Conservation (phyloP, 2,113 vertebrate genomes). For the Phrynosoma platyrhinos region DNA sequence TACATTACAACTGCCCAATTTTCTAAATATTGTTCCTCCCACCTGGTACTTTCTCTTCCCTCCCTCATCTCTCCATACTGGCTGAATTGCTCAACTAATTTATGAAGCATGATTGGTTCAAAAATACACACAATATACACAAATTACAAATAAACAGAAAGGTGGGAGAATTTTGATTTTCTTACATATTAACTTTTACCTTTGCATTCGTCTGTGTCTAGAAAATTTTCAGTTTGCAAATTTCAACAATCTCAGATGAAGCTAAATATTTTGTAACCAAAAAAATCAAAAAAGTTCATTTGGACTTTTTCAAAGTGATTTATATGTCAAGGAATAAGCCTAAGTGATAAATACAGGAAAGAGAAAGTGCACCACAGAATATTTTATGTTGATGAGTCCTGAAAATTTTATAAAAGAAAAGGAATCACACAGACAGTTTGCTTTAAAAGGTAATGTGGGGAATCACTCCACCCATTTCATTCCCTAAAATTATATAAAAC, state of each 20-base stretch:
- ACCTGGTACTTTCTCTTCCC: not conserved
- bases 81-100: slow-evolving; percentile 40
- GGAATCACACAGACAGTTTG: slow-evolving; percentile 77
- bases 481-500: slow-evolving; percentile 73
- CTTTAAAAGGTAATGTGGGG: slow-evolving; percentile 71
- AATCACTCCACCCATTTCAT: slow-evolving; percentile 73
- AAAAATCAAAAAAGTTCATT: slow-evolving; percentile 67
- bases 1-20: slow-evolving; percentile 30
- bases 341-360: slow-evolving; percentile 78
- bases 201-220: slow-evolving; percentile 53
- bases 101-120: slow-evolving; percentile 29
- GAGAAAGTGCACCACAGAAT: slow-evolving; percentile 79
- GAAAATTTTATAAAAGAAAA: slow-evolving; percentile 78
- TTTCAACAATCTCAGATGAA: slow-evolving; percentile 67
- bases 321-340: slow-evolving; percentile 68
- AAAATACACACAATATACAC: slow-evolving; percentile 38
- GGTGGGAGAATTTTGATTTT: slow-evolving; percentile 45
- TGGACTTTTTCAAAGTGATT: slow-evolving; percentile 74
- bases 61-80: slow-evolving; percentile 5
- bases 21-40: slow-evolving; percentile 6
- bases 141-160: slow-evolving; percentile 51
- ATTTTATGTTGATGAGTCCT: slow-evolving; percentile 84
- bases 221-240: slow-evolving; percentile 53
- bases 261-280: slow-evolving; percentile 68
- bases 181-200: slow-evolving; percentile 43